phyloP scores from a whole-genome alignment of 2,888 invertebrate species.

The Ophraella communa region DNA sequence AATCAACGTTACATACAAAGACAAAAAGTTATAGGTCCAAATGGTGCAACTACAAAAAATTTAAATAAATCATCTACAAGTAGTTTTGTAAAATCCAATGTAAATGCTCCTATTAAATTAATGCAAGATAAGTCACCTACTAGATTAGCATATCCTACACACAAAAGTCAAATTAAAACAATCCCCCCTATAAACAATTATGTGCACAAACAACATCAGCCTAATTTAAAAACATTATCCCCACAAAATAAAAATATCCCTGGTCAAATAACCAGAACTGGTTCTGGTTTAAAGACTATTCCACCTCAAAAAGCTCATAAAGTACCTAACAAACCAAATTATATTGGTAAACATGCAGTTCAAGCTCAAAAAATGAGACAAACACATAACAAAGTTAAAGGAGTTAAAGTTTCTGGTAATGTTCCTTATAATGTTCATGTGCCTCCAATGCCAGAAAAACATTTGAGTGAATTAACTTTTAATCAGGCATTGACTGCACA shows the following conservation, averaged over 20 bases:
- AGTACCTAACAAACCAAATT: conserved; percentile 56
- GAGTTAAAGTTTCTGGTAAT: conserved; percentile 27
- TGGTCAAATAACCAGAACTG: conserved; percentile 51
- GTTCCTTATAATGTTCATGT: conserved; percentile 31
- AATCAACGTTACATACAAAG: conserved; percentile 49
- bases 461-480: conserved; percentile 62
- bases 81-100: conserved; percentile 40
- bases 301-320: conserved; percentile 56
- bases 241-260: conserved; percentile 51
- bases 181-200: conserved; percentile 52
- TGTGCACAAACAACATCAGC: conserved; percentile 42
- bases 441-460: conserved; percentile 38
- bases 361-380: conserved; percentile 56
- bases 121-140: conserved; percentile 43
- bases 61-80: conserved; percentile 48
- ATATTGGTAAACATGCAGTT: conserved; percentile 59
- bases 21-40: conserved; percentile 52
- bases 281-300: conserved; percentile 56
- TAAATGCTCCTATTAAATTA: conserved; percentile 40
- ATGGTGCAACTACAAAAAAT: conserved; percentile 53
- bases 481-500: conserved; percentile 70
- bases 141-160: conserved; percentile 51
- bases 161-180: conserved; percentile 55
- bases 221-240: conserved; percentile 54
- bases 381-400: conserved; percentile 34